phyloP scores from a whole-genome alignment of 2,888 invertebrate species.

The Keiferia lycopersicella region DNA sequence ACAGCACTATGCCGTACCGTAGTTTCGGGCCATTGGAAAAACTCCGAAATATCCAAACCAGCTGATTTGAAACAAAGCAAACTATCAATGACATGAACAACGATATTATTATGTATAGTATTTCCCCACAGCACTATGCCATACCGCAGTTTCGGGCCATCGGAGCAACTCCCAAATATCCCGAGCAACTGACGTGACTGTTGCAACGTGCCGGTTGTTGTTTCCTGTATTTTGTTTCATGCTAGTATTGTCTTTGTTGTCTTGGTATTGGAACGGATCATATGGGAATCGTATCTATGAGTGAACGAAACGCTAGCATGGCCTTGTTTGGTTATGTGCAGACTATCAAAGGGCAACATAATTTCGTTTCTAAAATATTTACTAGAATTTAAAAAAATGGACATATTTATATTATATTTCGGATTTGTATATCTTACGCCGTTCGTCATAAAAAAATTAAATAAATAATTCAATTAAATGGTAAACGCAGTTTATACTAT shows the following conservation, averaged over 20 bases:
- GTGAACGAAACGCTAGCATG: too few relatives aligned
- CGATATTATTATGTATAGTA: neutral
- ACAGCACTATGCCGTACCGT: neutral
- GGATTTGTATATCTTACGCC: too few relatives aligned
- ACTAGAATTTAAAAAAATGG: too few relatives aligned
- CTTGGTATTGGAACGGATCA: neutral
- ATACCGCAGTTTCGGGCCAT: neutral
- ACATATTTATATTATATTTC: too few relatives aligned
- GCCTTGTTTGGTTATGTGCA: too few relatives aligned
- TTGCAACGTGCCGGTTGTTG: conserved; percentile 7
- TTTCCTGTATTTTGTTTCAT: conserved; percentile 13
- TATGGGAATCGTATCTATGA: neutral
- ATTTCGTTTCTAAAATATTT: too few relatives aligned
- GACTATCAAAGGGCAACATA: too few relatives aligned
- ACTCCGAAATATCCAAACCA: conserved; percentile 15
- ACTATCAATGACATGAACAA: too few relatives aligned
- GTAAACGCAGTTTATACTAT: too few relatives aligned
- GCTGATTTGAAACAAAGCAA: neutral
- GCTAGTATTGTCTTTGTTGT: conserved; percentile 13
- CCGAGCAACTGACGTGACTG: conserved; percentile 10
- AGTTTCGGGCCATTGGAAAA: conserved; percentile 34
- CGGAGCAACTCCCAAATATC: conserved; percentile 35
- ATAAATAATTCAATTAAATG: too few relatives aligned
- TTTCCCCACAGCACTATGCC: neutral
- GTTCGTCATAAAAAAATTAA: too few relatives aligned